Conservation (phyloP, 2,113 vertebrate species). For the Cavia porcellus region DNA sequence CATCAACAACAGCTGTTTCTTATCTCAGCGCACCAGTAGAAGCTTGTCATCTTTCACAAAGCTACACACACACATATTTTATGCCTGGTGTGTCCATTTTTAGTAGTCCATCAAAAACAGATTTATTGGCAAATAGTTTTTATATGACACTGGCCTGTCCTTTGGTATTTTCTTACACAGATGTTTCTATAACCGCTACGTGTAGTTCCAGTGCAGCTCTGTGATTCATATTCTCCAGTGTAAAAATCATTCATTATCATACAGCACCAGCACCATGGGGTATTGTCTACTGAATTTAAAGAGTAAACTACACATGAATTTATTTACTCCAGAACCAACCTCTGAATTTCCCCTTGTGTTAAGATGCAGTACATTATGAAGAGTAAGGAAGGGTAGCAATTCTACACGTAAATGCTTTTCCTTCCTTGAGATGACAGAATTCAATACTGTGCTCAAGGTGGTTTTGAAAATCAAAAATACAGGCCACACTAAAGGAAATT, state of each 20-base stretch:
- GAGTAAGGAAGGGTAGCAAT: constrained; percentile 71
- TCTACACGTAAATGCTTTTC: constrained; percentile 72
- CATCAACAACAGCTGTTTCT: constrained; percentile 81
- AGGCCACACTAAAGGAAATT: not conserved
- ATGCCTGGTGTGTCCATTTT: constrained; percentile 76
- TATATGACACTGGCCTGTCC: constrained; percentile 54
- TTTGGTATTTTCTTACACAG: constrained; percentile 74
- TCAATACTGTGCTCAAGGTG: constrained; percentile 59
- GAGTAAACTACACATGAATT: constrained; percentile 34
- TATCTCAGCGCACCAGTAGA: constrained; percentile 77
- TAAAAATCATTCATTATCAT: constrained; percentile 78
- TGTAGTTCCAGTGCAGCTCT: constrained; percentile 71
- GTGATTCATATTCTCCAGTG: constrained; percentile 70
- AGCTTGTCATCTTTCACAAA: constrained; percentile 77
- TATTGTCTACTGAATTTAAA: constrained; percentile 77
- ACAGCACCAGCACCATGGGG: constrained; percentile 53
- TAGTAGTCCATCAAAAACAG: constrained; percentile 76
- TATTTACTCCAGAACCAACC: constrained; percentile 66
- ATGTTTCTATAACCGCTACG: constrained; percentile 64
- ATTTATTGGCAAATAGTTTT: constrained; percentile 77
- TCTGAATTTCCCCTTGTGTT: constrained; percentile 67
- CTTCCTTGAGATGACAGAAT: constrained; percentile 60
- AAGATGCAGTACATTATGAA: constrained; percentile 65
- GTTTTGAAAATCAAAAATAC: constrained; percentile 58
- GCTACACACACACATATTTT: constrained; percentile 71